Base-by-base conservation (phyloP, 2,888 invertebrate species). In the Latheticus oryzae region DNA sequence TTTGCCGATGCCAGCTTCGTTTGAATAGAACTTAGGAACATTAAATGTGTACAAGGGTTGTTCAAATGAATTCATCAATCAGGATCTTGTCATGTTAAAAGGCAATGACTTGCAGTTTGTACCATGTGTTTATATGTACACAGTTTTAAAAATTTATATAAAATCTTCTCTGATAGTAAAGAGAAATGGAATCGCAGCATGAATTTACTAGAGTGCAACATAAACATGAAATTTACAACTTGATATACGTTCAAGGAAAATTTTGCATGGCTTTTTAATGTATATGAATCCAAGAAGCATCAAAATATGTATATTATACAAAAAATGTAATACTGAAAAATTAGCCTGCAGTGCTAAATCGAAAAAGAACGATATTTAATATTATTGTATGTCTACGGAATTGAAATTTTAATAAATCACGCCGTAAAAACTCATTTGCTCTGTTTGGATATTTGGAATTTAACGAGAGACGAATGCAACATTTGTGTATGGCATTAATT, bases 21-120 rank as follows among this genome's bases (percentile, higher is more conserved):
- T 35, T 47, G 47, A 47, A 35, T 47, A 35, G 23, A 13, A 47
- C 47, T 19, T 21, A 33, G 32, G 32, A 45, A 21, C 45, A 45
- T 33, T 35, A 47, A 47, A 47, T 47, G 33, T 35, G 45, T 32
- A 47, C 47, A 24, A 23, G 47, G 35, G 33, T 47, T 24, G 33
- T 24, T 33, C 47, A 47, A 47, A 47, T 35, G 35, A 47, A 47
- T 47, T 47, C 47, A 47, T 47, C 47, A 47, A 47, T 45, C 45
- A 45, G 19, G 28, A 19, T 13, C 13, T 47, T 30, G 32, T 32
- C 32, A 32, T 19, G 45, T 13, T 33, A 35, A 12, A 21, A 32
- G 24, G 16, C 47, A 35, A 35, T 35, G 47, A 47, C 35, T 35
- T 47, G 47, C 47, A 47, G 12, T 47, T 47, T 35, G 16, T 15